These are phyloP conservation scores for Pteruthius melanotis DNA, from an alignment of 2,113 vertebrate genomes.

Conservation along the genomic window DNA sequence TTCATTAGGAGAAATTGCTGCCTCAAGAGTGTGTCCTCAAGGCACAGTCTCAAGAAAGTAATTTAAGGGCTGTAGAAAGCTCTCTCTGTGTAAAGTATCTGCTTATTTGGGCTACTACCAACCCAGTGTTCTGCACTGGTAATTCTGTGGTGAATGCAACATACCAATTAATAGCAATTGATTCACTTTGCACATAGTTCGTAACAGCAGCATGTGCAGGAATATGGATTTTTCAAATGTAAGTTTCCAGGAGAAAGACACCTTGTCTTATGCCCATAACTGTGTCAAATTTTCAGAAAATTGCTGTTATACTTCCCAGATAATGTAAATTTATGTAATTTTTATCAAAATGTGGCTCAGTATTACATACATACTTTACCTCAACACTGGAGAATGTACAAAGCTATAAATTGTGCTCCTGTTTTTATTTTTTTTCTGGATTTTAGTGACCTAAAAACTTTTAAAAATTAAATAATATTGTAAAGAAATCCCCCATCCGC, in stretches of 20 bases:
- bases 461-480: background rate
- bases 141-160: background rate
- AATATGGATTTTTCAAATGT: background rate
- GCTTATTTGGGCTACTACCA: background rate
- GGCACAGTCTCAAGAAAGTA: background rate
- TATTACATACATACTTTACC: background rate
- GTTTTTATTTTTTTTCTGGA: background rate
- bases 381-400: background rate
- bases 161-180: background rate
- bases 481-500: background rate
- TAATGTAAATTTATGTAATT: background rate
- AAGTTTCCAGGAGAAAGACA: background rate
- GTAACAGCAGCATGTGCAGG: background rate
- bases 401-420: background rate
- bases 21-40: background rate
- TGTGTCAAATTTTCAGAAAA: background rate
- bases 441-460: background rate
- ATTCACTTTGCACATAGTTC: background rate
- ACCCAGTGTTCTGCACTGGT: background rate
- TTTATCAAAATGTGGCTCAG: background rate
- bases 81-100: background rate
- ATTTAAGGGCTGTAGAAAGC: background rate
- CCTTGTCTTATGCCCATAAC: background rate
- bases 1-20: background rate
- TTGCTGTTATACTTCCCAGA: background rate